Percentiles rank a stretch among this genome's conserved stretches.
Evolutionary conservation across 2,888 invertebrate species (phyloP).

Genomic region (Leistus spinibarbis): DNA sequence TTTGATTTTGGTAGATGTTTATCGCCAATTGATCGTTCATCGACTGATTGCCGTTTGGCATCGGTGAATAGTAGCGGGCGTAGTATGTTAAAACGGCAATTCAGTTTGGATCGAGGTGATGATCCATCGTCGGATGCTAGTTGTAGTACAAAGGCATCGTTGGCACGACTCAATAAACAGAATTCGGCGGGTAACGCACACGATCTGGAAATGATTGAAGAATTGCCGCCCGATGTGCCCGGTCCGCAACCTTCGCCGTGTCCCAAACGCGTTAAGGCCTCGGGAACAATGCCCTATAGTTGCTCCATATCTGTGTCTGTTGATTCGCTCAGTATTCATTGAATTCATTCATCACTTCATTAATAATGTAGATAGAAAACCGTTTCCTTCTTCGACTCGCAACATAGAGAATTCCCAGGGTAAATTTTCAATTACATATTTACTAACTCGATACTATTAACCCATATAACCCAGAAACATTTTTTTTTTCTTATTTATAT

Average conservation of each 20-base stretch:
- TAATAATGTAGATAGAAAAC: no score
- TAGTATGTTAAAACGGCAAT: slow-evolving; percentile 68
- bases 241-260: slow-evolving; percentile 50
- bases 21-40: slow-evolving; percentile 31
- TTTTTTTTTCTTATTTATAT: no score
- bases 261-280: slow-evolving; percentile 46
- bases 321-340: slow-evolving; percentile 43
- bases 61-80: slow-evolving; percentile 45
- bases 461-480: no score
- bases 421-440: no score
- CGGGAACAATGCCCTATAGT: slow-evolving; percentile 49
- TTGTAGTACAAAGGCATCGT: slow-evolving; percentile 54
- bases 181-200: slow-evolving; percentile 72
- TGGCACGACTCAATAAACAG: slow-evolving; percentile 65
- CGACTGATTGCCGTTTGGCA: not conserved
- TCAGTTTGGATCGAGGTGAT: slow-evolving; percentile 72
- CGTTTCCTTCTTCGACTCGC: no score
- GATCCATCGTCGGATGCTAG: slow-evolving; percentile 52
- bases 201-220: slow-evolving; percentile 73
- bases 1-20: slow-evolving; percentile 23
- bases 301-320: slow-evolving; percentile 55
- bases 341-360: not conserved
- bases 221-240: slow-evolving; percentile 61
- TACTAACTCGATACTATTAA: no score
- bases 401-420: no score